Conservation (phyloP, 2,113 vertebrate species). For the Mobula hypostoma region DNA sequence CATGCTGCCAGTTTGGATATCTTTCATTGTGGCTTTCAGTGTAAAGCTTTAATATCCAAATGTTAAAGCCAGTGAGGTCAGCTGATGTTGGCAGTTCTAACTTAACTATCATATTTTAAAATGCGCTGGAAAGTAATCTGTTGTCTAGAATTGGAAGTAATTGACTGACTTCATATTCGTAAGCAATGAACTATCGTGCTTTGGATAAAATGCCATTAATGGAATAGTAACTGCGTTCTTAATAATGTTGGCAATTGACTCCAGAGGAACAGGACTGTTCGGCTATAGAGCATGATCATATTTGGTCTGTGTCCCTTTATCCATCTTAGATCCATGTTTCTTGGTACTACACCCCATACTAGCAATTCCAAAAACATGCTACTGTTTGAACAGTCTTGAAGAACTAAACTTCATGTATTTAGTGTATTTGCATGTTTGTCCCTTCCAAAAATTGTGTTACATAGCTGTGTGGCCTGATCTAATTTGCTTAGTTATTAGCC, state of each 20-base stretch:
- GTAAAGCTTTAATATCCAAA: not conserved
- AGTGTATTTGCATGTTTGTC: not conserved
- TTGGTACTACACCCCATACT: not conserved
- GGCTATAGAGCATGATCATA: not conserved
- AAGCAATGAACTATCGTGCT: not conserved
- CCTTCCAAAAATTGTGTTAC: not conserved
- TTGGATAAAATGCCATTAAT: not conserved
- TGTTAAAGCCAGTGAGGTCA: not conserved
- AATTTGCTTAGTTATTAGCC: not conserved
- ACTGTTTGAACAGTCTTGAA: not conserved
- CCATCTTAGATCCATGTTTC: not conserved
- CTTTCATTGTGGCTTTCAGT: not conserved
- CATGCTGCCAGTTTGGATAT: too few relatives aligned
- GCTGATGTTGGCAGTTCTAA: not conserved
- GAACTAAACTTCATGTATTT: not conserved
- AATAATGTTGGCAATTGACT: not conserved
- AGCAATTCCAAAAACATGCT: not conserved
- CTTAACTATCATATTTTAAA: too few relatives aligned
- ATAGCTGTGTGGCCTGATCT: not conserved
- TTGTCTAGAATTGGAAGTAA: not conserved
- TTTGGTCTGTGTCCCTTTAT: not conserved
- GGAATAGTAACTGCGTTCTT: not conserved
- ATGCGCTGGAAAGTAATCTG: not conserved
- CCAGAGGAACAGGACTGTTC: not conserved
- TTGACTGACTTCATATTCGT: not conserved